phyloP scores from a whole-genome alignment of 1,140 invertebrate genomes.

The Drosophila watanabei region DNA sequence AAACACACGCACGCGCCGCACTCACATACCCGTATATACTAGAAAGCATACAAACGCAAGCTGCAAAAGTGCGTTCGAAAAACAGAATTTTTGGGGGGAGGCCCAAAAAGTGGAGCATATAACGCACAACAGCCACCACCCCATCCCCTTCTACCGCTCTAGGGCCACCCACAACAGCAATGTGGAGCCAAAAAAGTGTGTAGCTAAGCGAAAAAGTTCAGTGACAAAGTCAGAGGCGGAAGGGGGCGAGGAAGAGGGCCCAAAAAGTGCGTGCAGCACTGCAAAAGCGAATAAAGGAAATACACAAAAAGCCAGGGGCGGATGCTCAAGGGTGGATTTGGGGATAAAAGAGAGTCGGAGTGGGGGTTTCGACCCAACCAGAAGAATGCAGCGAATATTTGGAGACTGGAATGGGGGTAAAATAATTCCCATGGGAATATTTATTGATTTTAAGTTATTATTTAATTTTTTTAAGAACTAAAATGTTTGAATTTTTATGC shows the following conservation, averaged over 20 bases:
- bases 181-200: slow-evolving; percentile 42
- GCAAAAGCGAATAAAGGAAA: slow-evolving; percentile 58
- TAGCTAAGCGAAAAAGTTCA: slow-evolving; percentile 70
- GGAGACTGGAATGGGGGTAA: background rate
- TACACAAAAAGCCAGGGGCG: slow-evolving; percentile 1
- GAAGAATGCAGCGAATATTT: slow-evolving; percentile 27
- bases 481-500: background rate
- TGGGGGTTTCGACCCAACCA: background rate
- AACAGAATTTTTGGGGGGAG: slow-evolving; percentile 29
- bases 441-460: background rate
- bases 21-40: slow-evolving; percentile 25
- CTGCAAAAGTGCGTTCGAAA: slow-evolving; percentile 79
- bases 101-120: slow-evolving; percentile 81
- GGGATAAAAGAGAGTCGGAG: background rate
- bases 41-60: slow-evolving; percentile 65
- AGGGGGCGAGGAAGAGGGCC: background rate
- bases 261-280: slow-evolving; percentile 78
- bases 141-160: background rate
- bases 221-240: background rate
- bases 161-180: slow-evolving; percentile 19
- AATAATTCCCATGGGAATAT: background rate
- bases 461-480: background rate
- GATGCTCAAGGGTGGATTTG: slow-evolving; percentile 36
- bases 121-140: slow-evolving; percentile 49
- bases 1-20: slow-evolving; percentile 50